Evolutionary conservation across 2,888 invertebrate genomes (phyloP).

Genomic region (Pseudanteris insignis): DNA sequence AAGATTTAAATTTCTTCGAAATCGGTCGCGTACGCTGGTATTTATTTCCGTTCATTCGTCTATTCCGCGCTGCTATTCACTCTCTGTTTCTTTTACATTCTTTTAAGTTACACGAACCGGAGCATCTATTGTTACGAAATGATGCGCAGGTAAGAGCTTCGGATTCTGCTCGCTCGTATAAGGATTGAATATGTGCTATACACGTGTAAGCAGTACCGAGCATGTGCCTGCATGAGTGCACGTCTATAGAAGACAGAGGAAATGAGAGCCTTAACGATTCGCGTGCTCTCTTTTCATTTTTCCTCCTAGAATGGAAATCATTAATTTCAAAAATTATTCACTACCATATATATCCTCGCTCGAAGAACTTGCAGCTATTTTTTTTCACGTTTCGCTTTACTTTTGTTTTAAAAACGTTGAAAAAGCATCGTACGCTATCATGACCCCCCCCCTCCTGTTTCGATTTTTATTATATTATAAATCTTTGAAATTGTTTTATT

Average conservation of each 20-base stretch:
- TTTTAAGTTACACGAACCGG: constrained; percentile 41
- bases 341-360: too few species aligned
- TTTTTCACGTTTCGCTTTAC: too few species aligned
- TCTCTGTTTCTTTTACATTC: constrained; percentile 39
- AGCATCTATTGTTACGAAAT: constrained; percentile 54
- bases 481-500: too few species aligned
- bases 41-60: constrained; percentile 34
- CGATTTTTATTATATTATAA: too few species aligned
- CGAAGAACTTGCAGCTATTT: too few species aligned
- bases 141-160: constrained; percentile 55
- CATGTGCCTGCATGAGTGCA: constrained; percentile 39
- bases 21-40: constrained; percentile 12
- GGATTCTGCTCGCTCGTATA: constrained; percentile 42
- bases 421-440: too few species aligned
- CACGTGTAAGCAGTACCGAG: constrained; percentile 39
- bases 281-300: constrained; percentile 28
- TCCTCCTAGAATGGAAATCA: constrained; percentile 32
- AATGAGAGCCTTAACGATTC: constrained; percentile 46
- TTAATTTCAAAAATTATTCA: constrained; percentile 37
- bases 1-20: constrained; percentile 26
- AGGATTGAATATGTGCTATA: constrained; percentile 42
- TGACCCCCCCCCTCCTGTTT: too few species aligned
- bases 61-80: constrained; percentile 14
- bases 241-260: constrained; percentile 38
- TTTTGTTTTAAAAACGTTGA: too few species aligned